These are phyloP conservation scores for Noctua janthina DNA, from an alignment of 2,888 invertebrate genomes.

Conservation along the genomic window DNA sequence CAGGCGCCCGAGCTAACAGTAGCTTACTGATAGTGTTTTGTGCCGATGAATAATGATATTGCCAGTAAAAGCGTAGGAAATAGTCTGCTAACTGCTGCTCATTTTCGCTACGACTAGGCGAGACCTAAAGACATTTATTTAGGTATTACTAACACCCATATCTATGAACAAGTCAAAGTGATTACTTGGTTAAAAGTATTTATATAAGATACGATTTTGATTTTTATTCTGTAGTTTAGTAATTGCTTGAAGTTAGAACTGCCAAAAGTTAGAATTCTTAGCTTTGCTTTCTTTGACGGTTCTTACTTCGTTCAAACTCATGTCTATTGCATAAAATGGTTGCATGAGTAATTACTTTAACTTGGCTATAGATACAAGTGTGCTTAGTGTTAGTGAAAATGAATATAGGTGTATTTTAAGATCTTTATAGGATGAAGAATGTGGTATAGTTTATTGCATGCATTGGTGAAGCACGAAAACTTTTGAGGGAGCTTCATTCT, in stretches of 20 bases:
- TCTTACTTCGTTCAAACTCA: no score
- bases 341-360: no score
- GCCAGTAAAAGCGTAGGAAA: not conserved
- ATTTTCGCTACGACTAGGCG: not conserved
- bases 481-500: not conserved
- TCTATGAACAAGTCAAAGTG: no score
- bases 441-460: not conserved
- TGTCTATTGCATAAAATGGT: no score
- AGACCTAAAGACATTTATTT: not conserved
- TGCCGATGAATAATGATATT: slow-evolving; percentile 15
- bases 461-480: not conserved
- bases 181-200: no score
- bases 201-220: no score
- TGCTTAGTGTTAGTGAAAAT: not conserved
- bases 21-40: slow-evolving; percentile 14
- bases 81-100: not conserved
- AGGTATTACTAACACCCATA: not conserved
- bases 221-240: no score
- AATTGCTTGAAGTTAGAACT: no score
- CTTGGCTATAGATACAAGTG: no score
- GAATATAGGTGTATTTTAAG: not conserved
- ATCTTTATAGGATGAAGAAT: not conserved
- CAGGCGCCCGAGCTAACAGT: not conserved
- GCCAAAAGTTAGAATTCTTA: no score
- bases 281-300: no score